phyloP scores from a whole-genome alignment of 2,797 vertebrate genomes.

The Rhadinocentrus ornatus region DNA sequence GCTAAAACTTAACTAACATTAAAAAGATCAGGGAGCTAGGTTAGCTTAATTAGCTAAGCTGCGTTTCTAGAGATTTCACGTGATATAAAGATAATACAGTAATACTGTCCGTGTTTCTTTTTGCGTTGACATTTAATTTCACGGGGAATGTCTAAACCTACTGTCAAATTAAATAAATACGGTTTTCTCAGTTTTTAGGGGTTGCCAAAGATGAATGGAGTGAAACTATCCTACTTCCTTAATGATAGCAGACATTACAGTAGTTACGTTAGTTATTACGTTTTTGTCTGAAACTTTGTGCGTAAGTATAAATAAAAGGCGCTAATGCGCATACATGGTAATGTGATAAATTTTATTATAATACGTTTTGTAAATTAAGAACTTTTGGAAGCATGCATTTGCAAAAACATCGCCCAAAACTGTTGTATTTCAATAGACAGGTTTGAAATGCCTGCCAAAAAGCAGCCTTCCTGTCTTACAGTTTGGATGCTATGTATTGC shows the following conservation, averaged over 20 bases:
- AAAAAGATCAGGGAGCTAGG: background rate
- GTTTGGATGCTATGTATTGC: background rate
- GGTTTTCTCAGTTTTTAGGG: background rate
- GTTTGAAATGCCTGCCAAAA: background rate
- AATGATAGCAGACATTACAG: background rate
- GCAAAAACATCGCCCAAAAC: too few relatives aligned
- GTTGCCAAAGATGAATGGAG: background rate
- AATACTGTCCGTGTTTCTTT: background rate
- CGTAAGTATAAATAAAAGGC: too few relatives aligned
- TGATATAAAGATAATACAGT: background rate
- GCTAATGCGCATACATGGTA: background rate
- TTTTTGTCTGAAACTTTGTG: background rate
- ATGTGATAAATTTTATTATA: background rate
- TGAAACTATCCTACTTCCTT: background rate
- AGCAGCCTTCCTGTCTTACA: background rate
- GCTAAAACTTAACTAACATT: background rate
- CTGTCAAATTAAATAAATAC: background rate
- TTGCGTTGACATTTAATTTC: background rate
- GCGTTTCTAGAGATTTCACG: background rate
- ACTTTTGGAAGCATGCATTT: too few relatives aligned
- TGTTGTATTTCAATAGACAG: too few relatives aligned
- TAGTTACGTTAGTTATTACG: background rate
- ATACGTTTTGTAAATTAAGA: too few relatives aligned
- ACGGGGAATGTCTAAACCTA: background rate
- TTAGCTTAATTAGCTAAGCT: slow-evolving; percentile 27